Evolutionary conservation across 2,797 vertebrate genomes (phyloP), one percentile per base, ranked within the genome.

Genomic region (Hyperoplus immaculatus): DNA sequence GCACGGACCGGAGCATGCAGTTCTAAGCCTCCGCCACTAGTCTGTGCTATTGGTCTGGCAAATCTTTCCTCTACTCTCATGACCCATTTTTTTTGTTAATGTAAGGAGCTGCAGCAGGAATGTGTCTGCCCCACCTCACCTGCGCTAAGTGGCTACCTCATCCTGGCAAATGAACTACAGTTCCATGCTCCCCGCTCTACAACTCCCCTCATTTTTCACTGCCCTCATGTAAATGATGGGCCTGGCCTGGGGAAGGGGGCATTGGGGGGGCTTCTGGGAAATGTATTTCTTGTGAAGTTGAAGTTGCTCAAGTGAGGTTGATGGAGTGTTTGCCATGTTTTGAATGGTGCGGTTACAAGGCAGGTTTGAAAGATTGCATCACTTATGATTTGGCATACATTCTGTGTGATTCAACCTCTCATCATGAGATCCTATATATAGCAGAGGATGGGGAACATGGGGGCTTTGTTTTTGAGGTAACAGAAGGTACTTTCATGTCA

Each of bases 1-100:
- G n/a, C 66, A 69, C n/a, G 61, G 1, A 55, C 53, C 6, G 8
- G 0, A 41, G 11, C 9, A 8, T 2, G 72, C 72, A 88, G 6
- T 88, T 63, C 42, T 21, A 0, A 1, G 0, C 4, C 4, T 61
- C n/a, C 4, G 21, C 97, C 97, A 97, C 96, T 97, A 96, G 97
- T 96, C 96, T 95, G 97, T 93, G 96, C 96, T 97, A 87, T 97
- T 95, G 95, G 68, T 92, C 87, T 92, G 95, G 90, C 62, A 84
- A 94, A 94, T 91, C 14, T 4, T 0, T 49, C 54, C 41, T 45
- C 36, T 21, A 5, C 36, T 61, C 47, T 29, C 12, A 60, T 94
- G 94, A 93, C 93, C 94, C 85, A 94, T 85, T 94, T 95, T 84
- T 66, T n/a, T 64, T 13, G 51, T 3, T 10, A 16, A 9, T n/a